A percentile compares a stretch with the other conserved stretches of the same genome.
Conservation (phyloP, 2,113 vertebrate species). For the Ramphastos sulfuratus region DNA sequence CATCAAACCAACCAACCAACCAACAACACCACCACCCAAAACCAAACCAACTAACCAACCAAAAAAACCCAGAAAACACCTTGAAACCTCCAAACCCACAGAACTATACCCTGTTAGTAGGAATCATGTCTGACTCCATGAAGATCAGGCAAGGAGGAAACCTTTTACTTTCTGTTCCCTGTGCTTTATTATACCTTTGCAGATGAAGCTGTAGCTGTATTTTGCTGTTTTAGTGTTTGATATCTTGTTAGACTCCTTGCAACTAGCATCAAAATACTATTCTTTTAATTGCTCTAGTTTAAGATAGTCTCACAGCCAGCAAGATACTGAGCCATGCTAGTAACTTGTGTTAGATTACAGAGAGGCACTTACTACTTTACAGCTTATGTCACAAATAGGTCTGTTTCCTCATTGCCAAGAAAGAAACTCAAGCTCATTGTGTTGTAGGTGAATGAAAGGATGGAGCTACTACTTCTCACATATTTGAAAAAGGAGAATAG, state of each 20-base stretch:
- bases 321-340: not conserved
- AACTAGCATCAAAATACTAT: not conserved
- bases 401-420: not conserved
- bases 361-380: not conserved
- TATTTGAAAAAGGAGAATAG: slow-evolving; percentile 4
- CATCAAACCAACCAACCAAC: not conserved
- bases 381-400: not conserved
- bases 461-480: not conserved
- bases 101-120: not conserved
- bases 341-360: not conserved
- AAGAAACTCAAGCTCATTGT: not conserved
- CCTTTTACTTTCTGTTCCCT: not conserved
- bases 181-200: not conserved
- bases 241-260: not conserved
- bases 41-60: no score
- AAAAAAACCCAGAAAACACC: not conserved
- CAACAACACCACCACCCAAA: no score
- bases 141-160: not conserved
- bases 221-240: not conserved
- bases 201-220: not conserved
- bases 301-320: not conserved
- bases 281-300: not conserved
- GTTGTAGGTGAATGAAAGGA: not conserved
- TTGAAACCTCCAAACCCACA: not conserved
- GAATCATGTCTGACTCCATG: not conserved